Evolutionary conservation across 92 coral and sea anemone genomes (phyloP).

Genomic region (Epizoanthus stellaris): DNA sequence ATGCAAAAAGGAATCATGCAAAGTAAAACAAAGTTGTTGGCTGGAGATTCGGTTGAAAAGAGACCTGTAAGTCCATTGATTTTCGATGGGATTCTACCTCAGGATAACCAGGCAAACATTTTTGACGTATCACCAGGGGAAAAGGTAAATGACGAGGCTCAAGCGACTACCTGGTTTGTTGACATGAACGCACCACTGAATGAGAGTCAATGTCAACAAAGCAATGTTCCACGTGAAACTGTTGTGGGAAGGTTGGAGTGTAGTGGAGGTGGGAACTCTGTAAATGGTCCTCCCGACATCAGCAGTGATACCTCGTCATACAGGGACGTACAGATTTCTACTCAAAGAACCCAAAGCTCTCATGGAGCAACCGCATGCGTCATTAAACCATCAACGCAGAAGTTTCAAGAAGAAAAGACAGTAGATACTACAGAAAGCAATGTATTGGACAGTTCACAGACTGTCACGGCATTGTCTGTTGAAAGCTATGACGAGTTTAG

Average conservation of each 20-base stretch:
- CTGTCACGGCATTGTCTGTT: background rate
- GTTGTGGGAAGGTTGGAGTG: no score
- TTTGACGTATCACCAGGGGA: background rate
- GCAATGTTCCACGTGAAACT: background rate
- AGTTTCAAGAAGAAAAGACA: background rate
- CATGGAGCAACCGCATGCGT: background rate
- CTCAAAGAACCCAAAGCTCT: background rate
- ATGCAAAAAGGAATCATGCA: background rate
- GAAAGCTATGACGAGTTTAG: background rate
- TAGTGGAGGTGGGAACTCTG: background rate
- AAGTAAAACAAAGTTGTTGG: background rate
- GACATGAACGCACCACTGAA: background rate
- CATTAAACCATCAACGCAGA: background rate
- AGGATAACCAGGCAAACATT: background rate
- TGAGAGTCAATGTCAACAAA: background rate
- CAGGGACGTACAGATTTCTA: background rate
- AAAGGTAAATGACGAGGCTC: background rate
- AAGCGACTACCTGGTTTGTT: background rate
- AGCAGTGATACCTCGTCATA: background rate
- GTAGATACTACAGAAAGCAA: background rate
- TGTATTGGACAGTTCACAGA: background rate
- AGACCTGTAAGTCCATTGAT: slow-evolving; percentile 10
- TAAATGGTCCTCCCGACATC: background rate
- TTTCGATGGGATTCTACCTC: background rate
- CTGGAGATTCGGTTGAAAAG: background rate